Percentiles rank a stretch among this genome's conserved stretches.
Evolutionary conservation across 2,888 invertebrate genomes (phyloP).

Genomic region (Pseudococcus longispinus): DNA sequence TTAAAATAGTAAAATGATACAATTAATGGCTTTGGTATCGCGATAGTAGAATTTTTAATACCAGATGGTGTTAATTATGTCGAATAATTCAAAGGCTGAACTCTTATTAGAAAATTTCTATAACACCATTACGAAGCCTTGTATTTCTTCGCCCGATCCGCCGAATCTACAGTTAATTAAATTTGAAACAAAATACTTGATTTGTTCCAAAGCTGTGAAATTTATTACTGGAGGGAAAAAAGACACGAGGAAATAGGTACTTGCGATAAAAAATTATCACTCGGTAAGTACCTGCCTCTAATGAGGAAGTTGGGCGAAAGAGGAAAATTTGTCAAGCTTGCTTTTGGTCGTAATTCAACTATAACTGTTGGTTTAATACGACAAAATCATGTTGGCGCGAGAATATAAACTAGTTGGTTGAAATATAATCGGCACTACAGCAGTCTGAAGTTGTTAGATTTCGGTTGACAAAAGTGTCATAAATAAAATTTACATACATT

Average conservation of each 20-base stretch:
- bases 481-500: slow-evolving; percentile 57
- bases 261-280: background rate
- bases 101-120: background rate
- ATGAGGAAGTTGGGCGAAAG: background rate
- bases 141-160: background rate
- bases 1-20: no score
- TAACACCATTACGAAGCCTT: background rate
- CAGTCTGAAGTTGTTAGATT: slow-evolving; percentile 21
- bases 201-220: background rate
- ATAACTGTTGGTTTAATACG: slow-evolving; percentile 33
- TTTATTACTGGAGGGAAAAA: background rate
- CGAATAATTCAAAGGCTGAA: background rate
- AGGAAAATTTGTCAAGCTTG: slow-evolving; percentile 29
- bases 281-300: background rate
- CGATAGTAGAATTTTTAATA: no score
- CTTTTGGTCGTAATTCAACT: slow-evolving; percentile 10
- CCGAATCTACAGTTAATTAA: background rate
- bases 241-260: background rate
- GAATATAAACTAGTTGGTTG: slow-evolving; percentile 9
- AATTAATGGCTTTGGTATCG: no score
- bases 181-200: background rate
- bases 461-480: slow-evolving; percentile 53
- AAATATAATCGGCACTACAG: slow-evolving; percentile 4
- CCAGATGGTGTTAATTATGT: no score
- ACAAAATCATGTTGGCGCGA: background rate